Conservation (phyloP, 2,113 vertebrate genomes). For the Mastomys natalensis region DNA sequence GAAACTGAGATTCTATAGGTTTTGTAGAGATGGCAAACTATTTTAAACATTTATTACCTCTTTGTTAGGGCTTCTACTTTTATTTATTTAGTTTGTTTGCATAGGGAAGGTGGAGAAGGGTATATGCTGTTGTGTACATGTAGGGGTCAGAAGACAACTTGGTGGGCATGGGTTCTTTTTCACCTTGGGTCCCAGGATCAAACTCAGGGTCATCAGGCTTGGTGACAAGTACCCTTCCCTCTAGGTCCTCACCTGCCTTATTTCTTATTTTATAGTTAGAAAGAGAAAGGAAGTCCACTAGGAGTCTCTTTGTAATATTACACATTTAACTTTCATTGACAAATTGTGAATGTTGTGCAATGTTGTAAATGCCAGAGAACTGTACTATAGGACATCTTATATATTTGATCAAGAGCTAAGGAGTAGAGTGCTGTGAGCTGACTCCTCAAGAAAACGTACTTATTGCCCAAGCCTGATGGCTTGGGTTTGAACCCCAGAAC, state of each 20-base stretch:
- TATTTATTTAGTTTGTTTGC: background rate
- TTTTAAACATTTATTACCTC: background rate
- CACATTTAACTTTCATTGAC: background rate
- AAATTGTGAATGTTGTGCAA: background rate
- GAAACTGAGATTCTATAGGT: background rate
- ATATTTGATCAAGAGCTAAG: background rate
- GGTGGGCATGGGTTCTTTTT: background rate
- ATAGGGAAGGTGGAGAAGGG: background rate
- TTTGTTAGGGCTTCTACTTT: background rate
- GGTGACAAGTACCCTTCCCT: background rate
- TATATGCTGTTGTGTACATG: background rate
- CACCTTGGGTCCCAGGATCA: background rate
- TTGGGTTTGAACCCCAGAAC: background rate
- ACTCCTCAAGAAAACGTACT: background rate
- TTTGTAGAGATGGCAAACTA: background rate
- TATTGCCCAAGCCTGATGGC: background rate
- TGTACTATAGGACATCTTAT: background rate
- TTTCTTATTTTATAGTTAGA: background rate
- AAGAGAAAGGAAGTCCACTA: background rate
- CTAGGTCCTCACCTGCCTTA: background rate
- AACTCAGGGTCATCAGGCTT: background rate
- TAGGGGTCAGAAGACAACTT: background rate
- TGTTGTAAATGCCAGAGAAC: background rate
- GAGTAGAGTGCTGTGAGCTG: background rate
- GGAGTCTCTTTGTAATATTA: background rate